Percentiles rank a stretch among this genome's conserved stretches.
Conservation (phyloP, 2,888 invertebrate species). For the Meiosimyza decipiens region DNA sequence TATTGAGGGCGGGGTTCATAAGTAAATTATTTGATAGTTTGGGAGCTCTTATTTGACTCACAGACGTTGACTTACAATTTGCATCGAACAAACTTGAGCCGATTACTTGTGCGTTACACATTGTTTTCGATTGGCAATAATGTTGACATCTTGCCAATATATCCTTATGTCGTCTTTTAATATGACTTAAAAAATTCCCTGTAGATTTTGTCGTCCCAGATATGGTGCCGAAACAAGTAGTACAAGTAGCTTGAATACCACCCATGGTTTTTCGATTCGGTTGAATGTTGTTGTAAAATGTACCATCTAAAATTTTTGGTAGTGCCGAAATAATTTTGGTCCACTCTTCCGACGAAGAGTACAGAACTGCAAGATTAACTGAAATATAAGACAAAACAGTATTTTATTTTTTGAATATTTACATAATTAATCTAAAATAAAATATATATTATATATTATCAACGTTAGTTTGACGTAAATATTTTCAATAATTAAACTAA, state of each 20-base stretch:
- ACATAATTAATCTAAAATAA: not conserved
- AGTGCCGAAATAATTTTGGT: constrained; percentile 42
- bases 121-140: constrained; percentile 55
- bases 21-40: constrained; percentile 17
- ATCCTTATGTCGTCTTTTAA: constrained; percentile 59
- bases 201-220: constrained; percentile 62
- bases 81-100: constrained; percentile 24
- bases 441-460: not conserved
- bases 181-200: constrained; percentile 61
- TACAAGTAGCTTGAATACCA: constrained; percentile 63
- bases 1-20: not conserved
- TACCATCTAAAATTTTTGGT: constrained; percentile 61
- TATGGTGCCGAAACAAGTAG: constrained; percentile 56
- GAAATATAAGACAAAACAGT: constrained; percentile 17
- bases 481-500: not conserved
- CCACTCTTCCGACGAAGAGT: constrained; percentile 12
- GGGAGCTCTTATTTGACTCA: constrained; percentile 4
- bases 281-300: constrained; percentile 60
- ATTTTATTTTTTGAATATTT: not conserved
- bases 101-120: not conserved
- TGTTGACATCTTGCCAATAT: constrained; percentile 55
- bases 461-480: too few species aligned
- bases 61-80: not conserved
- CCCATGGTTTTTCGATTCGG: constrained; percentile 60
- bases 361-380: constrained; percentile 35